Evolutionary conservation across 1,140 invertebrate genomes (phyloP).

Genomic region (Trichonephila clavipes): DNA sequence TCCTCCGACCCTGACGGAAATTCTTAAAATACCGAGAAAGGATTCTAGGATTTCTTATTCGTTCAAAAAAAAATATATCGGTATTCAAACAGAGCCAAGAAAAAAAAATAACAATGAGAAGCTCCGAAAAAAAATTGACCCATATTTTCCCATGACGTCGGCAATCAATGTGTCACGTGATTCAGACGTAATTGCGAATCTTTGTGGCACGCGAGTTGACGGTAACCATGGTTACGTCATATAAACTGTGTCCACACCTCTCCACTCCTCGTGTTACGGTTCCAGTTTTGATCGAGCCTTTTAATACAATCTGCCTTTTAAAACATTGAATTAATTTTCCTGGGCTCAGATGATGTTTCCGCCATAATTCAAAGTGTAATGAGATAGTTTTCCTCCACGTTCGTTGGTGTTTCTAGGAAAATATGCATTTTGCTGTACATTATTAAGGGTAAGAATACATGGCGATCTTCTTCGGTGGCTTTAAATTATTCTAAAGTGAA

Average conservation of each 20-base stretch:
- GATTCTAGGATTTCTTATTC: neutral
- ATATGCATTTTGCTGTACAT: neutral
- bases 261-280: slow-evolving; percentile 44
- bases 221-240: slow-evolving; percentile 62
- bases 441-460: neutral
- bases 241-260: slow-evolving; percentile 40
- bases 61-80: neutral
- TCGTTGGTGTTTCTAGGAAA: neutral
- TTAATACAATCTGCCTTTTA: slow-evolving; percentile 40
- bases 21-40: slow-evolving; percentile 35
- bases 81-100: slow-evolving; percentile 1
- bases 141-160: slow-evolving; percentile 71
- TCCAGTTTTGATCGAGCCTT: neutral
- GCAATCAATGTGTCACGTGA: slow-evolving; percentile 74
- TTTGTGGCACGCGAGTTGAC: slow-evolving; percentile 62
- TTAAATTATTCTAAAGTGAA: too few relatives aligned
- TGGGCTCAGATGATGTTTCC: neutral
- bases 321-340: slow-evolving; percentile 53
- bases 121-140: slow-evolving; percentile 39
- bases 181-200: slow-evolving; percentile 69
- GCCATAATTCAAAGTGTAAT: neutral
- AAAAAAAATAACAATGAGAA: slow-evolving; percentile 29
- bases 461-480: neutral
- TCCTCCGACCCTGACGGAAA: neutral
- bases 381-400: neutral